A percentile compares a stretch with the other conserved stretches of the same genome.
Conservation (phyloP, 2,888 invertebrate species). For the Drosophila fungiperda region DNA sequence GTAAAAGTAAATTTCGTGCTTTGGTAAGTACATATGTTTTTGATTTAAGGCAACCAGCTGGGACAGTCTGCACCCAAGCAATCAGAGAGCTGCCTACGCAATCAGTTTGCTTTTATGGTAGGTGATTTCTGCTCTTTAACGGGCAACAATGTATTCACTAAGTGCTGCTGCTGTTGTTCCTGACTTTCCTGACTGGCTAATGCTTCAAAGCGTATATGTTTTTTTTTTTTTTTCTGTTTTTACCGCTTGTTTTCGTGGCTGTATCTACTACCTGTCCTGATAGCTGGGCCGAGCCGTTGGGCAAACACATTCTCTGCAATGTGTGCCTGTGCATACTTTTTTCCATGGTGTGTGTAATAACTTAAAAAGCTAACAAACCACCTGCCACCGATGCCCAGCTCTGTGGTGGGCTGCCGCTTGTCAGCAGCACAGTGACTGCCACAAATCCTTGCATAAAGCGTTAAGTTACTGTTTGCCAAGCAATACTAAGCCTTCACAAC, state of each 20-base stretch:
- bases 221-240: neutral
- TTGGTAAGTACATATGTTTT: conserved; percentile 62
- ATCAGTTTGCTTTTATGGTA: conserved; percentile 49
- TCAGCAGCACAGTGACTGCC: conserved; percentile 38
- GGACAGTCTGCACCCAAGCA: conserved; percentile 28
- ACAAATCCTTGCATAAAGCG: conserved; percentile 71
- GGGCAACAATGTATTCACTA: conserved; percentile 33
- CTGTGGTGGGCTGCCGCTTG: conserved; percentile 44
- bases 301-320: conserved; percentile 34
- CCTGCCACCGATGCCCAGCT: conserved; percentile 25
- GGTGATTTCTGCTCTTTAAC: conserved; percentile 34
- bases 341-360: conserved; percentile 55
- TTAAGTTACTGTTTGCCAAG: conserved; percentile 65
- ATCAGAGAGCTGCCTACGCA: conserved; percentile 18
- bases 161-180: conserved; percentile 27
- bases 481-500: conserved; percentile 53
- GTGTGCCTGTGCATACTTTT: conserved; percentile 9
- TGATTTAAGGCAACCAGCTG: conserved; percentile 9
- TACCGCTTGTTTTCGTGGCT: conserved; percentile 46
- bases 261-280: conserved; percentile 36
- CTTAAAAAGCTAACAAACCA: conserved; percentile 72
- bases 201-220: conserved; percentile 46
- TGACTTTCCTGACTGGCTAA: conserved; percentile 32
- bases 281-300: conserved; percentile 35
- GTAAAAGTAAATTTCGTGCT: conserved; percentile 55